Conservation (phyloP, 2,113 vertebrate genomes). For the Menura novaehollandiae region DNA sequence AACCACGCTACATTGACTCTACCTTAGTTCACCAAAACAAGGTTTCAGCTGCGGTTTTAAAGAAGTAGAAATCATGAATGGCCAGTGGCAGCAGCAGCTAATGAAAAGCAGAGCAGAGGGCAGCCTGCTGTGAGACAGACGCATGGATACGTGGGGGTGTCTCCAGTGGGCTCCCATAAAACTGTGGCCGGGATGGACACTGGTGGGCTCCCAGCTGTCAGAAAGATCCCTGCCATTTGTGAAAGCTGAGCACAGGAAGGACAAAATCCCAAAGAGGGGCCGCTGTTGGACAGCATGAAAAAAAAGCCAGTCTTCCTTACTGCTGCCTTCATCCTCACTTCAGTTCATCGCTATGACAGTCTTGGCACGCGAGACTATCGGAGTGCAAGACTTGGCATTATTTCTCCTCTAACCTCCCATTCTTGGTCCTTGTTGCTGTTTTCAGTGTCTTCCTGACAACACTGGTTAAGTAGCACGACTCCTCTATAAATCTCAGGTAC, state of each 20-base stretch:
- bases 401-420: not conserved
- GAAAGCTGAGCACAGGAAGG: not conserved
- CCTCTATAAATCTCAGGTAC: not conserved
- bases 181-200: not conserved
- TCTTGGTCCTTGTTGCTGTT: not conserved
- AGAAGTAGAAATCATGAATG: not conserved
- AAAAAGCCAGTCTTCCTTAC: not conserved
- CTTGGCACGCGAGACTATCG: not conserved
- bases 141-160: fast-evolving
- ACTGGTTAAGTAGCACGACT: not conserved
- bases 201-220: not conserved
- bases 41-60: not conserved
- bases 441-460: not conserved
- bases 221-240: not conserved
- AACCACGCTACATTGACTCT: constrained; percentile 26
- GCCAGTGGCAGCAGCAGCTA: not conserved
- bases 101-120: not conserved
- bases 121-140: not conserved
- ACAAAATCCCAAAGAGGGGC: not conserved
- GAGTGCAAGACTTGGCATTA: not conserved
- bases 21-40: not conserved
- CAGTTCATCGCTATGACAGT: not conserved
- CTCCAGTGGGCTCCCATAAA: not conserved
- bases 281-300: too few species aligned
- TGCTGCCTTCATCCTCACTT: not conserved